Base-by-base conservation (phyloP, 1,140 invertebrate species). In the Scaptomyza hsui region DNA sequence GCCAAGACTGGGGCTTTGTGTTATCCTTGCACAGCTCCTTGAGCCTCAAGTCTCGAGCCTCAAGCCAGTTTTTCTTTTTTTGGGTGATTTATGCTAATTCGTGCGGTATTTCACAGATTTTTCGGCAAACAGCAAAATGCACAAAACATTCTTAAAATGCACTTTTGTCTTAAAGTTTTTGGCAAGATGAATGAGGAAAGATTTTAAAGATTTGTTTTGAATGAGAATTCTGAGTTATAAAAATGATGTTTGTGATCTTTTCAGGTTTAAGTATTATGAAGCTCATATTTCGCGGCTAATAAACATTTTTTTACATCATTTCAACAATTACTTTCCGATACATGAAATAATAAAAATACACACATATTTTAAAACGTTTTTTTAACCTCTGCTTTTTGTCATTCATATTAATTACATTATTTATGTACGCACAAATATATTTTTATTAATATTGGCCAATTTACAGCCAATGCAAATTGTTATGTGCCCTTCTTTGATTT, bases 31-130 rank as follows among this genome's bases (percentile, higher is more conserved):
- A 13, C 4, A 21, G 15, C 53, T 19, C 41, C 12, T 19, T 42
- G 6, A 12, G 39, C 35, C 60, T 26, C 37, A 19, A 52, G 29
- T 47, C 15, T 9, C 26, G 1, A 29, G 26, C 1, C 26, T 29
- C 7, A 1, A 13, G 18, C 12, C 47, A 24, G 69, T 35, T n/a
- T 12, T 35, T 35, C 12, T 35, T 12, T 35, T 41, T 64, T 55
- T 26, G 13, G 47, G 63, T 85, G 81, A 85, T 85, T 85, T 85
- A 85, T 85, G 81, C 63, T 86, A 86, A 85, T 85, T 85, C 65
- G 47, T 71, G 80, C 39, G 70, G 81, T 62, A 81, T 86, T 86
- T 86, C 81, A 65, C 52, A 81, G 81, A 86, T 85, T 80, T 57
- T 60, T 37, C 12, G 12, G 12, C 68, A 56, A 70, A 75, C 9